Evolutionary conservation across 2,888 invertebrate genomes (phyloP).

Genomic region (Cantharis rustica): DNA sequence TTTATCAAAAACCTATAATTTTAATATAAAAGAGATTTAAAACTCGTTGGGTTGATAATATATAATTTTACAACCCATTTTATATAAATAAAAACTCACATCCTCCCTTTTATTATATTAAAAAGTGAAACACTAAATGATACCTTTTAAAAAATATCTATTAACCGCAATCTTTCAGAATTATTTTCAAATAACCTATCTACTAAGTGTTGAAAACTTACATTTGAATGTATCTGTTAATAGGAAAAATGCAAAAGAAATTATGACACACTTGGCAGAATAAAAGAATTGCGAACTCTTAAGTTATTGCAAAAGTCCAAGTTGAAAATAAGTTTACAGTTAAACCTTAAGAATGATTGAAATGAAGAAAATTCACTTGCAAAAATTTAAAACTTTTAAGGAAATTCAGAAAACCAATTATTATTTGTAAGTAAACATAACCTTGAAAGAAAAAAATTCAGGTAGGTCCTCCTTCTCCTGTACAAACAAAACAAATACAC

Average conservation of each 20-base stretch:
- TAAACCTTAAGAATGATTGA: background rate
- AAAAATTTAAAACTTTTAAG: background rate
- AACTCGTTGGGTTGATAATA: conserved; percentile 26
- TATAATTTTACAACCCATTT: conserved; percentile 31
- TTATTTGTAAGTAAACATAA: background rate
- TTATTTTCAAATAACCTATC: too few species aligned
- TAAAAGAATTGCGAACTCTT: background rate
- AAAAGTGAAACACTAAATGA: conserved; percentile 7
- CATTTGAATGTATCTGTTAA: background rate
- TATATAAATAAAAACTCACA: conserved; percentile 29
- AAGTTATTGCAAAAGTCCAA: background rate
- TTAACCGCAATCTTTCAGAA: background rate
- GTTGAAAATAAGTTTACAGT: background rate
- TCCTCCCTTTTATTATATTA: conserved; percentile 1
- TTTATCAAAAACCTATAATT: background rate
- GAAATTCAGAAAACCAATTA: background rate
- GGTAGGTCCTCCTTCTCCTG: background rate
- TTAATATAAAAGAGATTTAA: background rate
- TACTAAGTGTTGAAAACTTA: background rate
- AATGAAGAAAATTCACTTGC: background rate
- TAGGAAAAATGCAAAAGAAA: background rate
- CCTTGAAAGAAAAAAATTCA: background rate
- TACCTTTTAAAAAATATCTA: background rate
- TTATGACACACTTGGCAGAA: background rate
- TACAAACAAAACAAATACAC: conserved; percentile 19